A percentile compares a stretch with the other conserved stretches of the same genome.
Evolutionary conservation across 1,140 invertebrate species (phyloP).

Genomic region (Olivierus martensii): DNA sequence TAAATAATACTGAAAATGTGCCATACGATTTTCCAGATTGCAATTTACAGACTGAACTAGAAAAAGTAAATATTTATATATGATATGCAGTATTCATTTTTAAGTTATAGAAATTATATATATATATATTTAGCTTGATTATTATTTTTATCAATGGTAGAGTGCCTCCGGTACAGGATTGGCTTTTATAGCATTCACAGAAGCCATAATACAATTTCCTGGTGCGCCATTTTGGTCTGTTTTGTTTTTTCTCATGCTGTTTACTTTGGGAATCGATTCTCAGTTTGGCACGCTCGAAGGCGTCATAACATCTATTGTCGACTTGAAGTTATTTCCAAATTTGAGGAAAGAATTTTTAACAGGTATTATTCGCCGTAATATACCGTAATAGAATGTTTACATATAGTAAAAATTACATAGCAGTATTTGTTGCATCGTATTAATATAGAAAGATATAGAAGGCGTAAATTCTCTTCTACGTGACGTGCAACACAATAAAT

Average conservation of each 20-base stretch:
- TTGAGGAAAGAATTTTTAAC: slow-evolving; percentile 81
- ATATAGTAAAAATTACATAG: no score
- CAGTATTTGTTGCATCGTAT: no score
- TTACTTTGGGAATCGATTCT: slow-evolving; percentile 86
- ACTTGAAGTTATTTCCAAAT: slow-evolving; percentile 87
- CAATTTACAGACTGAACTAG: slow-evolving; percentile 69
- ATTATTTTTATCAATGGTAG: slow-evolving; percentile 33
- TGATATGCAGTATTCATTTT: background rate
- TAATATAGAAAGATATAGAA: no score
- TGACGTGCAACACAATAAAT: no score
- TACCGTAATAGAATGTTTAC: no score
- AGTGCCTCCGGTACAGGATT: slow-evolving; percentile 82
- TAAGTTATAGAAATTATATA: background rate
- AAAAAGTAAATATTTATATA: slow-evolving; percentile 46
- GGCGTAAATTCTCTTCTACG: no score
- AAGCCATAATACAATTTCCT: slow-evolving; percentile 91
- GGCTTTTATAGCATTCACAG: slow-evolving; percentile 91
- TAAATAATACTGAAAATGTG: slow-evolving; percentile 37
- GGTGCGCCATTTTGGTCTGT: slow-evolving; percentile 80
- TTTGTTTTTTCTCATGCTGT: slow-evolving; percentile 89
- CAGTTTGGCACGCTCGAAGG: slow-evolving; percentile 91
- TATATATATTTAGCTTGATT: background rate
- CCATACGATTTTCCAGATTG: slow-evolving; percentile 49
- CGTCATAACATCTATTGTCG: slow-evolving; percentile 87
- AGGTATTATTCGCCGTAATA: no score